Evolutionary conservation across 2,888 invertebrate genomes (phyloP).

Genomic region (Archips xylosteana): DNA sequence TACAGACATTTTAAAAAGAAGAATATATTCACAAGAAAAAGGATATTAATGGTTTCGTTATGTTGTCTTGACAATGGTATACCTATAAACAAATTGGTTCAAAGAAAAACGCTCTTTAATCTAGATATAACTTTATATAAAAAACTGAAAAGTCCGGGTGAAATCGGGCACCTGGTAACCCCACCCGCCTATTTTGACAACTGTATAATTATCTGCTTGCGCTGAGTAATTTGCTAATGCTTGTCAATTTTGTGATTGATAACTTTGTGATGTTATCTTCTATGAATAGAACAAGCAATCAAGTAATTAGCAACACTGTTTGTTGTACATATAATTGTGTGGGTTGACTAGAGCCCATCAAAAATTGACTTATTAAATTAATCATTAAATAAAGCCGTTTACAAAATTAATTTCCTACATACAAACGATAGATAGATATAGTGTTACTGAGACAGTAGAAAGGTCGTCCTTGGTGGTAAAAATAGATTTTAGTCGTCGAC

Average conservation of each 20-base stretch:
- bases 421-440: background rate
- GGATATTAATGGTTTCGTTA: too few relatives aligned
- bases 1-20: too few relatives aligned
- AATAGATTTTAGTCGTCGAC: background rate
- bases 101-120: background rate
- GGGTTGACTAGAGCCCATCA: background rate
- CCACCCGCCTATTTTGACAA: constrained; percentile 49
- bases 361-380: background rate
- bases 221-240: constrained; percentile 40
- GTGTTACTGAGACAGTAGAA: background rate
- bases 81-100: too few relatives aligned
- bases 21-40: too few relatives aligned
- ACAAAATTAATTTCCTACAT: too few relatives aligned
- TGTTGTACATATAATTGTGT: background rate
- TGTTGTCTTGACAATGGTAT: too few relatives aligned
- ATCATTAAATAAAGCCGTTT: too few relatives aligned
- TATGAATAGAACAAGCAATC: constrained; percentile 29
- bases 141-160: background rate
- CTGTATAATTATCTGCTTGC: constrained; percentile 47
- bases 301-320: constrained; percentile 11
- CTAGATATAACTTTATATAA: too few relatives aligned
- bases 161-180: background rate
- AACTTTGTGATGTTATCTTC: constrained; percentile 28
- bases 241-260: constrained; percentile 40
- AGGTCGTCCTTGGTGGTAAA: background rate